phyloP scores from a whole-genome alignment of 2,113 vertebrate species.

The Lasiurus cinereus region DNA sequence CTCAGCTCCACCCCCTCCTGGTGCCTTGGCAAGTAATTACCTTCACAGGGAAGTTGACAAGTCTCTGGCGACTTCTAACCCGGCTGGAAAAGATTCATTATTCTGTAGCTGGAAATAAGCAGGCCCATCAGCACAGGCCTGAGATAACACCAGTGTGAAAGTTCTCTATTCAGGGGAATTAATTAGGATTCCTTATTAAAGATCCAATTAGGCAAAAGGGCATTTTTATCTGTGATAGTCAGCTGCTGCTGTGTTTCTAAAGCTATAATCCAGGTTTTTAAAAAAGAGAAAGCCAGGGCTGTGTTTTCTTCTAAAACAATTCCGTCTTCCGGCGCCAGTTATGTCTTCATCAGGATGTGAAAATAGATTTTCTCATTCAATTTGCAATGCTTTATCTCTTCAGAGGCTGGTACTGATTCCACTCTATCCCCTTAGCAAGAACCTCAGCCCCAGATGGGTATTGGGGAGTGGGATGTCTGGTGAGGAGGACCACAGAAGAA shows the following conservation, averaged over 20 bases:
- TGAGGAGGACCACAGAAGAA: background rate
- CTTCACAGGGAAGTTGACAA: constrained; percentile 80
- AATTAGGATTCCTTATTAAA: constrained; percentile 81
- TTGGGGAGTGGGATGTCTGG: constrained; percentile 49
- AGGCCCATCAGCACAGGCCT: constrained; percentile 63
- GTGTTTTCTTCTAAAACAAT: constrained; percentile 77
- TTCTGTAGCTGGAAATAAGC: constrained; percentile 78
- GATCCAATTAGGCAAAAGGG: constrained; percentile 75
- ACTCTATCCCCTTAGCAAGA: constrained; percentile 41
- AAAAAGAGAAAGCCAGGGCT: constrained; percentile 44
- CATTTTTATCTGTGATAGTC: constrained; percentile 82
- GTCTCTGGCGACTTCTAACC: constrained; percentile 70
- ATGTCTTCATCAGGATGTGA: constrained; percentile 80
- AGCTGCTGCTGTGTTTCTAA: constrained; percentile 75
- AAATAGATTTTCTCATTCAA: constrained; percentile 79
- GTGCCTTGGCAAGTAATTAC: constrained; percentile 77
- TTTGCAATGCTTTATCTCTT: constrained; percentile 70
- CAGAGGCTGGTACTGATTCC: constrained; percentile 42
- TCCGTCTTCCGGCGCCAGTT: constrained; percentile 60
- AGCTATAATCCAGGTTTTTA: constrained; percentile 67
- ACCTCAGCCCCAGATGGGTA: background rate
- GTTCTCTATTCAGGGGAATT: constrained; percentile 72
- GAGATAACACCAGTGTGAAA: constrained; percentile 75
- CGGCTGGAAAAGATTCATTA: constrained; percentile 75
- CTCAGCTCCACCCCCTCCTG: background rate